phyloP scores from a whole-genome alignment of 2,888 invertebrate genomes.

The Dascillus cervinus region DNA sequence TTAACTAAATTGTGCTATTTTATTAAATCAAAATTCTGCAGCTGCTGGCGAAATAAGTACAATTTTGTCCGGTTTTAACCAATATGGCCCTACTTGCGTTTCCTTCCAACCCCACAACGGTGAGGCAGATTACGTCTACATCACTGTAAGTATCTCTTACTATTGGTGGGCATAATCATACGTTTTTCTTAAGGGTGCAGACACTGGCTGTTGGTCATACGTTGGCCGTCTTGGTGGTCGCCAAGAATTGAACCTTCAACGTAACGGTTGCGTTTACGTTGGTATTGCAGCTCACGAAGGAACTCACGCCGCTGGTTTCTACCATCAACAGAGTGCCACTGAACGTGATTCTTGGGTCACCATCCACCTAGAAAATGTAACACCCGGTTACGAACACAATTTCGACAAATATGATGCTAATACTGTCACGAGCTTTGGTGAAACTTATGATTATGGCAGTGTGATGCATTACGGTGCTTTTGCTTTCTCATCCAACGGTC shows the following conservation, averaged over 20 bases:
- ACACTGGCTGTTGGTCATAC: constrained; percentile 12
- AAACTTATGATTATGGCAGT: constrained; percentile 62
- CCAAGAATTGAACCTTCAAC: constrained; percentile 18
- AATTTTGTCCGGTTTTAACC: too few species aligned
- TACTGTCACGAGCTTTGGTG: constrained; percentile 57
- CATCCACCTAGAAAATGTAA: constrained; percentile 64
- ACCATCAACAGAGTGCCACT: constrained; percentile 73
- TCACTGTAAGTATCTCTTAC: constrained; percentile 1
- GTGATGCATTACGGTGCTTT: constrained; percentile 64
- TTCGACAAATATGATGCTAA: constrained; percentile 60
- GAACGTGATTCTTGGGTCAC: constrained; percentile 69
- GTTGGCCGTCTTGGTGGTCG: constrained; percentile 10
- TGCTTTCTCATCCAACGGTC: constrained; percentile 61
- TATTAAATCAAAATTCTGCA: too few species aligned
- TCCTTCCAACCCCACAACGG: too few species aligned
- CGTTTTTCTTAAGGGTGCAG: constrained; percentile 4
- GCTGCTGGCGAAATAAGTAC: too few species aligned
- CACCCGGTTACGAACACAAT: constrained; percentile 44
- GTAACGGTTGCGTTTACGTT: constrained; percentile 49
- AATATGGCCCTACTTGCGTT: too few species aligned
- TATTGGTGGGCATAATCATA: neutral
- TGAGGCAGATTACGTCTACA: constrained; percentile 3
- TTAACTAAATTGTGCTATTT: too few species aligned
- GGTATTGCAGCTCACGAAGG: constrained; percentile 70
- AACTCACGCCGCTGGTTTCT: constrained; percentile 72